These are phyloP conservation scores for Nannospalax galili DNA, from an alignment of 2,113 vertebrate species.

Conservation along the genomic window DNA sequence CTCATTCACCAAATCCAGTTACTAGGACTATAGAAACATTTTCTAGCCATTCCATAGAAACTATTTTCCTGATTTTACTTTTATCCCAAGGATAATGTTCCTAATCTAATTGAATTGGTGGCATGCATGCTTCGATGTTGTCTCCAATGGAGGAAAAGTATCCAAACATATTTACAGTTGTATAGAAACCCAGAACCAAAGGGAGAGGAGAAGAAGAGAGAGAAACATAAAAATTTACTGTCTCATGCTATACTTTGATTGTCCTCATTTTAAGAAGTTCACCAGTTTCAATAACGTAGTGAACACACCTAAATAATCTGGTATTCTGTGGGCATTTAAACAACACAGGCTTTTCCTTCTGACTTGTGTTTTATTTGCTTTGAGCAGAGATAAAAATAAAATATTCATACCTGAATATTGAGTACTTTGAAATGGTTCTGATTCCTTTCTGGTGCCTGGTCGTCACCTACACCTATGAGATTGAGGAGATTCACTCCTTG, in stretches of 20 bases:
- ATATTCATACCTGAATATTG: background rate
- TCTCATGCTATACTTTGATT: background rate
- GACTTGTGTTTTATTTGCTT: background rate
- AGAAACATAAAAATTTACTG: background rate
- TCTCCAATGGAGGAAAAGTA: background rate
- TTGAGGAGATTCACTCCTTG: background rate
- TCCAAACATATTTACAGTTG: background rate
- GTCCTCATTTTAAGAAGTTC: background rate
- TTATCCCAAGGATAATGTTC: background rate
- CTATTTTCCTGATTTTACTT: background rate
- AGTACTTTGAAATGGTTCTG: background rate
- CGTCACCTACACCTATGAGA: background rate
- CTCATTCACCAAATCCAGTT: background rate
- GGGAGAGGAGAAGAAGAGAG: background rate
- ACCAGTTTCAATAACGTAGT: background rate
- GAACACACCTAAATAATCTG: background rate
- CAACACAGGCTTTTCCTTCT: background rate
- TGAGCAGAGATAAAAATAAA: background rate
- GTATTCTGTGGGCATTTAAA: background rate
- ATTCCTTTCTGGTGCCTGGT: background rate
- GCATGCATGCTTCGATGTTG: background rate
- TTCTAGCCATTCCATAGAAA: background rate
- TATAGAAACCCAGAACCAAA: background rate
- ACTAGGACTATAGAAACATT: background rate
- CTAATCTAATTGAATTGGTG: background rate